Percentiles rank a stretch among this genome's conserved stretches.
Evolutionary conservation across 2,797 vertebrate genomes (phyloP).

Genomic region (Mastacembelus armatus): DNA sequence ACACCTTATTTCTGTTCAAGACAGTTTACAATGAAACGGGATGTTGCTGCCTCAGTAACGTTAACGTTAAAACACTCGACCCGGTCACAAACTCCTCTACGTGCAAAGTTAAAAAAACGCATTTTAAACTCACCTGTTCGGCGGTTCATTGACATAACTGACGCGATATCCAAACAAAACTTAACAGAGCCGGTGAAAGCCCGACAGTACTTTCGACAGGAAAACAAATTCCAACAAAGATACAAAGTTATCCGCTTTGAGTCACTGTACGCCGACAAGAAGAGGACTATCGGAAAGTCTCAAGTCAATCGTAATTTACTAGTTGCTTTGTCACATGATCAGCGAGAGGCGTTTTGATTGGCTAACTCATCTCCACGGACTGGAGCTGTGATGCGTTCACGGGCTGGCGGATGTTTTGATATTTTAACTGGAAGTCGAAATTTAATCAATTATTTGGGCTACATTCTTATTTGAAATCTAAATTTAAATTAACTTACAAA

Average conservation of each 20-base stretch:
- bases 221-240: conserved; percentile 4
- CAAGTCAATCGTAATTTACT: conserved; percentile 70
- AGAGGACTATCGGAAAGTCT: conserved; percentile 52
- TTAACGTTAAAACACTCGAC: conserved; percentile 23
- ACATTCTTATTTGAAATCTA: no score
- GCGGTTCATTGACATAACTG: conserved; percentile 63
- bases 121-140: conserved; percentile 72
- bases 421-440: no score
- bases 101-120: conserved; percentile 41
- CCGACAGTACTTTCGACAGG: conserved; percentile 1
- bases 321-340: conserved; percentile 66
- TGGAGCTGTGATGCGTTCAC: conserved; percentile 38
- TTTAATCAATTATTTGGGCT: no score
- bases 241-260: conserved; percentile 26
- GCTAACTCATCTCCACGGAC: conserved; percentile 2
- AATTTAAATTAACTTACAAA: rapidly evolving
- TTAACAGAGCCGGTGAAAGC: background rate
- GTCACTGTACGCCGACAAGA: conserved; percentile 58
- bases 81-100: conserved; percentile 59
- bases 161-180: conserved; percentile 25
- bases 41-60: conserved; percentile 33
- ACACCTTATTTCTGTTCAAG: background rate
- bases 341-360: conserved; percentile 37
- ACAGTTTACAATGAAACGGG: conserved; percentile 32
- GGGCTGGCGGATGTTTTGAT: background rate